Percentiles rank a stretch among this genome's conserved stretches.
These are phyloP conservation scores for Aquatica leii DNA, from an alignment of 2,888 invertebrate genomes.

Conservation along the genomic window DNA sequence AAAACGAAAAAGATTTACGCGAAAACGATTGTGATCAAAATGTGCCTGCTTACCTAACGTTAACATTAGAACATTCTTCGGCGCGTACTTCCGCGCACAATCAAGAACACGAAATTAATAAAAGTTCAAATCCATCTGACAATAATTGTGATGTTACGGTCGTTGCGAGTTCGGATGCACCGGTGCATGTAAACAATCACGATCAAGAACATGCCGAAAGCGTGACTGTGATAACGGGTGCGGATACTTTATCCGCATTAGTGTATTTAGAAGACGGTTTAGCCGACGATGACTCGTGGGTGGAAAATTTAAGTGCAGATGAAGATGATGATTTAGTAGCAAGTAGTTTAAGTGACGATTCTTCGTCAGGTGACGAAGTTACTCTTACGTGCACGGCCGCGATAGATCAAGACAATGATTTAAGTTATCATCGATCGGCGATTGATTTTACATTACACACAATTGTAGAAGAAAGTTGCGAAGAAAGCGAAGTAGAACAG, in stretches of 20 bases:
- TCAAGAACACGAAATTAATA: constrained; percentile 34
- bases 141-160: constrained; percentile 44
- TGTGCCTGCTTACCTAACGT: constrained; percentile 59
- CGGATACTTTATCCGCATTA: constrained; percentile 74
- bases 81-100: constrained; percentile 41
- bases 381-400: constrained; percentile 64
- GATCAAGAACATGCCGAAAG: constrained; percentile 58
- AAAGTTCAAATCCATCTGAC: constrained; percentile 31
- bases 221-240: constrained; percentile 75
- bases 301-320: constrained; percentile 85
- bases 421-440: constrained; percentile 82
- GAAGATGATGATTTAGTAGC: constrained; percentile 73
- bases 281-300: constrained; percentile 92
- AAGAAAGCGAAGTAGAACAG: constrained; percentile 87
- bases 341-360: constrained; percentile 70
- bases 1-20: constrained; percentile 46
- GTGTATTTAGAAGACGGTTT: constrained; percentile 85
- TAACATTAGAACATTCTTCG: constrained; percentile 56
- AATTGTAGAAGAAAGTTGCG: constrained; percentile 93
- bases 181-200: constrained; percentile 47
- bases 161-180: constrained; percentile 42
- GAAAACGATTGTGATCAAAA: constrained; percentile 44
- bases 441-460: constrained; percentile 92
- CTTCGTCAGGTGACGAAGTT: constrained; percentile 76
- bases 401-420: constrained; percentile 79